phyloP scores from a whole-genome alignment of 2,113 vertebrate species.

The Gallinago undulata region DNA sequence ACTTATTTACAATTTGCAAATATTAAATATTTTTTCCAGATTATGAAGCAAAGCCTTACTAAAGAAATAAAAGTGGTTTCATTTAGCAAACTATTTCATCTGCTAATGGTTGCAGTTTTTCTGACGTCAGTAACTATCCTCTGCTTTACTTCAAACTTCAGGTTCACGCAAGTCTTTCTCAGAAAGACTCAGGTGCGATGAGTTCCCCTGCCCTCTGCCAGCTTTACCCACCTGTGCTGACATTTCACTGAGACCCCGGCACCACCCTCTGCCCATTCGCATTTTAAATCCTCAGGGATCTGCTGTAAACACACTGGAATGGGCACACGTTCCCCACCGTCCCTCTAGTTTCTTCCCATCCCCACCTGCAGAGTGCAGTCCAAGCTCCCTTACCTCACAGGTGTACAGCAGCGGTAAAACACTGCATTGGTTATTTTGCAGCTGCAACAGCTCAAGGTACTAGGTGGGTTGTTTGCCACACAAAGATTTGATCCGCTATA shows the following conservation, averaged over 20 bases:
- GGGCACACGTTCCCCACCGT: background rate
- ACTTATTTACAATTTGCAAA: background rate
- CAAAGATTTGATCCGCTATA: background rate
- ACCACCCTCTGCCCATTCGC: fast-evolving
- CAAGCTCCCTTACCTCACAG: fast-evolving
- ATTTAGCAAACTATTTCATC: background rate
- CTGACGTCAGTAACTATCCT: background rate
- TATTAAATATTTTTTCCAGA: background rate
- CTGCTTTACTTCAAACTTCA: background rate
- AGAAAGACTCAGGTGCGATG: background rate
- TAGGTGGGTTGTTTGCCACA: background rate
- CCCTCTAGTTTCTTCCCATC: background rate
- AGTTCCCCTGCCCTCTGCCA: background rate
- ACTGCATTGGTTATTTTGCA: background rate
- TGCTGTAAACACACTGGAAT: too few species aligned
- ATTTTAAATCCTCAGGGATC: background rate
- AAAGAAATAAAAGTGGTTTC: background rate
- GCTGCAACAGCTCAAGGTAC: background rate
- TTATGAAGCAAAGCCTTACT: background rate
- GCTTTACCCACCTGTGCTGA: background rate
- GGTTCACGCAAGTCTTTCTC: background rate
- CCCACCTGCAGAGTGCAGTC: background rate
- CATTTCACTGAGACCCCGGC: fast-evolving
- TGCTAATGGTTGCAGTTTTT: background rate
- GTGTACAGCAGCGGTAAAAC: background rate